These are phyloP conservation scores for Cyclophora punctaria DNA, from an alignment of 2,888 invertebrate genomes.

Conservation along the genomic window DNA sequence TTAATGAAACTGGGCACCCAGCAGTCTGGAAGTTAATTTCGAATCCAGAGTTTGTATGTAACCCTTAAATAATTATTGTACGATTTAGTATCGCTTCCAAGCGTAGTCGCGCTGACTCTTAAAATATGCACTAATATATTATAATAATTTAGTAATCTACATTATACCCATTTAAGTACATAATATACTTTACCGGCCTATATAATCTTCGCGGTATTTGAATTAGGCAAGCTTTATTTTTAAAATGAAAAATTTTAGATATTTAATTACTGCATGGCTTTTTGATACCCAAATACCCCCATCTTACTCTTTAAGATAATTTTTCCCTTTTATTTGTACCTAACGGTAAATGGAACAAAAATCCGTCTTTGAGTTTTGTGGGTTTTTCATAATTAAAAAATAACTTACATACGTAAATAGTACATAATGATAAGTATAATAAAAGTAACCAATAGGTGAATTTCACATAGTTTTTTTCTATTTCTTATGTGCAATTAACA, in stretches of 20 bases:
- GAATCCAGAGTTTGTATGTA: slow-evolving; percentile 54
- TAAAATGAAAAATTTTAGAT: slow-evolving; percentile 31
- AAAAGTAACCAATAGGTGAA: slow-evolving; percentile 61
- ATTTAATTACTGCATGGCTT: slow-evolving; percentile 60
- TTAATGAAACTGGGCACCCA: slow-evolving; percentile 36
- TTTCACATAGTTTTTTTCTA: slow-evolving; percentile 62
- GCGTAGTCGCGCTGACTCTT: slow-evolving; percentile 69
- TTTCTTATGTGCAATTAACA: slow-evolving; percentile 60
- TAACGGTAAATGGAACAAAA: slow-evolving; percentile 42
- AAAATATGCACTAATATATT: slow-evolving; percentile 57
- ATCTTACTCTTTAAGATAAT: slow-evolving; percentile 17
- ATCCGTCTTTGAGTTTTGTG: slow-evolving; percentile 65
- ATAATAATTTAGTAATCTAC: slow-evolving; percentile 68
- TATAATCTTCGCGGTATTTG: slow-evolving; percentile 53
- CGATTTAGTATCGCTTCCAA: slow-evolving; percentile 66
- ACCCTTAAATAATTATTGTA: slow-evolving; percentile 62
- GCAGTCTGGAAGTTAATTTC: slow-evolving; percentile 59
- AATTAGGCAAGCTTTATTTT: slow-evolving; percentile 60
- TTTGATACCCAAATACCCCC: slow-evolving; percentile 34
- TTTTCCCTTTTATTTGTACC: slow-evolving; percentile 20
- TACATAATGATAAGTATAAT: slow-evolving; percentile 56
- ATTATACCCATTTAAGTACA: slow-evolving; percentile 67
- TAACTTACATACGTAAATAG: slow-evolving; percentile 68
- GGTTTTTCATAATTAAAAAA: slow-evolving; percentile 54
- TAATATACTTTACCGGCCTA: slow-evolving; percentile 64